Evolutionary conservation across 2,888 invertebrate species (phyloP).

Genomic region (Drosophila paramelanica): DNA sequence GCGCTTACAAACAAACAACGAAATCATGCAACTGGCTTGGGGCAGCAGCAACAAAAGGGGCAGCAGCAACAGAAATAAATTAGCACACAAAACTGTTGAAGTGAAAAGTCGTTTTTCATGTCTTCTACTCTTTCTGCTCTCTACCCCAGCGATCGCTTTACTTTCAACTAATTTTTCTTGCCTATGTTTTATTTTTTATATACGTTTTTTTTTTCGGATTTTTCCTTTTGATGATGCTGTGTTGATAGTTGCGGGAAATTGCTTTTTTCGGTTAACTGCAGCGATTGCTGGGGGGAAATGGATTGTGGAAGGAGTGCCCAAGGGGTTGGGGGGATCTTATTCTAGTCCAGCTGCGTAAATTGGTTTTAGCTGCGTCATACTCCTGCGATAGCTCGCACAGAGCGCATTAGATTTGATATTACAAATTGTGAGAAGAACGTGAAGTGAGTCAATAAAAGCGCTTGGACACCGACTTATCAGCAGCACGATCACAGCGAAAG

Average conservation of each 20-base stretch:
- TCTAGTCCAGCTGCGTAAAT: conserved; percentile 58
- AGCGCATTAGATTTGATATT: conserved; percentile 27
- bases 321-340: not conserved
- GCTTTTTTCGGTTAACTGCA: conserved; percentile 43
- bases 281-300: conserved; percentile 43
- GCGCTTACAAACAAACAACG: conserved; percentile 43
- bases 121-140: conserved; percentile 28
- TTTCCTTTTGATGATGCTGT: conserved; percentile 50
- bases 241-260: conserved; percentile 67
- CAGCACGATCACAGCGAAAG: conserved; percentile 38
- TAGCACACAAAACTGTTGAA: conserved; percentile 80
- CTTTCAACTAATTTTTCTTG: conserved; percentile 57
- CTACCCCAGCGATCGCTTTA: conserved; percentile 52
- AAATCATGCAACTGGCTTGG: conserved; percentile 52
- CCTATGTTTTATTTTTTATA: conserved; percentile 14
- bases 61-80: conserved; percentile 62
- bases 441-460: conserved; percentile 30
- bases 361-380: conserved; percentile 52
- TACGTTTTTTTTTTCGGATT: conserved; percentile 7
- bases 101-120: conserved; percentile 79
- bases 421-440: conserved; percentile 27
- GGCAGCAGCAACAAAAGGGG: conserved; percentile 34
- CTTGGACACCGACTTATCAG: conserved; percentile 28
- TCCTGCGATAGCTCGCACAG: conserved; percentile 16
- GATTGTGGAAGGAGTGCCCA: not conserved